These are phyloP conservation scores for Erebia epiphron DNA, from an alignment of 2,888 invertebrate genomes.

Conservation along the genomic window DNA sequence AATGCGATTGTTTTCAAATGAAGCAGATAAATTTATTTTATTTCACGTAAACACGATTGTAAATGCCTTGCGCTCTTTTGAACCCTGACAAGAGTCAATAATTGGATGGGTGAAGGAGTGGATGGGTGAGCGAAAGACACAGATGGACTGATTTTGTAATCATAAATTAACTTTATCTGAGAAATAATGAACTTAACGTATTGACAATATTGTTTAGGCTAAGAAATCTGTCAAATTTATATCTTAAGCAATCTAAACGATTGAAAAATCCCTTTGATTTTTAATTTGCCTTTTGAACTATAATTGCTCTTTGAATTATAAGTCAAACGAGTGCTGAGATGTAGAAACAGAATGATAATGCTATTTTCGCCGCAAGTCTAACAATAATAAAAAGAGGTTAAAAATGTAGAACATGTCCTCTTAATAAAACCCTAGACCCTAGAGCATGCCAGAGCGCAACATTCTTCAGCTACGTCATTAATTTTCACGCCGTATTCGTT, in stretches of 20 bases:
- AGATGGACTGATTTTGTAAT: too few species aligned
- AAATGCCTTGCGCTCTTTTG: neutral
- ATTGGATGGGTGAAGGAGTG: too few species aligned
- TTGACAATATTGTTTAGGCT: too few species aligned
- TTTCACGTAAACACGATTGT: neutral
- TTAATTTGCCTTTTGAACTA: too few species aligned
- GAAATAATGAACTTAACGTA: too few species aligned
- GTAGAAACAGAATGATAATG: neutral
- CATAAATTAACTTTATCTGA: too few species aligned
- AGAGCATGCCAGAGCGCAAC: slow-evolving; percentile 10
- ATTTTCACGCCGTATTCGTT: slow-evolving; percentile 49
- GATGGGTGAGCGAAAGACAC: too few species aligned
- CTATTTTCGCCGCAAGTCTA: neutral
- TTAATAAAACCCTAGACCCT: slow-evolving; percentile 9
- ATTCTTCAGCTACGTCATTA: slow-evolving; percentile 30
- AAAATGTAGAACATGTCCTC: slow-evolving; percentile 6
- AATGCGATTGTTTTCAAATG: slow-evolving; percentile 37
- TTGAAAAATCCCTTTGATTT: too few species aligned
- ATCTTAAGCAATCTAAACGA: too few species aligned
- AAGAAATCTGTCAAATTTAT: too few species aligned
- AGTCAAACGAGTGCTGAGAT: neutral
- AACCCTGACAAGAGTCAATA: too few species aligned
- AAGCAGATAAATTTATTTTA: slow-evolving; percentile 17
- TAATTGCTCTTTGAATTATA: too few species aligned
- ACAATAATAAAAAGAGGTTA: slow-evolving; percentile 3